Percentiles rank a stretch among this genome's conserved stretches.
Evolutionary conservation across 2,888 invertebrate species (phyloP).

Genomic region (Thymelicus acteon): DNA sequence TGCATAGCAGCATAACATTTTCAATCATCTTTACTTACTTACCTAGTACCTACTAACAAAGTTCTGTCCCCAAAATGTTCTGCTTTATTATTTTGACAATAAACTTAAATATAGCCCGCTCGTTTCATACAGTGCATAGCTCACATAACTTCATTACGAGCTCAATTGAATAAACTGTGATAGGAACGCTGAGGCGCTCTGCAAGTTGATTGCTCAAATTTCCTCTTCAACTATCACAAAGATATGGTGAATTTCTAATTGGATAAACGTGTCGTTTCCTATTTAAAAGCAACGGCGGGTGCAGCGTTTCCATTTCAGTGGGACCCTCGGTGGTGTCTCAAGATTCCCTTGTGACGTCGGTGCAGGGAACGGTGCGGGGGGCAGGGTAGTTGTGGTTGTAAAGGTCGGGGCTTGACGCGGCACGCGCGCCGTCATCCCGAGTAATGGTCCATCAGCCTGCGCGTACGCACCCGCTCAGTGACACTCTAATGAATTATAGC

Average conservation of each 20-base stretch:
- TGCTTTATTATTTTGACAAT: constrained; percentile 12
- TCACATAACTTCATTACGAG: constrained; percentile 82
- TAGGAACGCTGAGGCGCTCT: constrained; percentile 81
- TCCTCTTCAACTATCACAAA: constrained; percentile 85
- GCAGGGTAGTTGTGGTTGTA: constrained; percentile 48
- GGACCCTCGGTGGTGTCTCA: constrained; percentile 61
- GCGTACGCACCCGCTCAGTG: constrained; percentile 68
- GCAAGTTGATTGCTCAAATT: constrained; percentile 84
- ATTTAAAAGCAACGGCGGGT: constrained; percentile 82
- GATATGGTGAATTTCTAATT: constrained; percentile 86
- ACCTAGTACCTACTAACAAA: no score
- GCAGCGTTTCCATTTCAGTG: constrained; percentile 68
- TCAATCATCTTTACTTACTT: no score
- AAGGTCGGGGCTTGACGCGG: constrained; percentile 58
- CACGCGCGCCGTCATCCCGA: constrained; percentile 81
- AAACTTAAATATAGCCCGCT: constrained; percentile 54
- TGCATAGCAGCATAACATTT: no score
- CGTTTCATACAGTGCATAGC: constrained; percentile 70
- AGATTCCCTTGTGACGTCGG: constrained; percentile 50
- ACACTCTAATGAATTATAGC: constrained; percentile 71
- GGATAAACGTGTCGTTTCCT: constrained; percentile 85
- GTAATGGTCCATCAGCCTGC: constrained; percentile 74
- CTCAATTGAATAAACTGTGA: constrained; percentile 85
- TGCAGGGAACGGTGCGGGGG: constrained; percentile 46
- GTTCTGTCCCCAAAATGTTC: no score